Evolutionary conservation across 2,888 invertebrate genomes (phyloP).

Genomic region (Agriopis aurantiaria): DNA sequence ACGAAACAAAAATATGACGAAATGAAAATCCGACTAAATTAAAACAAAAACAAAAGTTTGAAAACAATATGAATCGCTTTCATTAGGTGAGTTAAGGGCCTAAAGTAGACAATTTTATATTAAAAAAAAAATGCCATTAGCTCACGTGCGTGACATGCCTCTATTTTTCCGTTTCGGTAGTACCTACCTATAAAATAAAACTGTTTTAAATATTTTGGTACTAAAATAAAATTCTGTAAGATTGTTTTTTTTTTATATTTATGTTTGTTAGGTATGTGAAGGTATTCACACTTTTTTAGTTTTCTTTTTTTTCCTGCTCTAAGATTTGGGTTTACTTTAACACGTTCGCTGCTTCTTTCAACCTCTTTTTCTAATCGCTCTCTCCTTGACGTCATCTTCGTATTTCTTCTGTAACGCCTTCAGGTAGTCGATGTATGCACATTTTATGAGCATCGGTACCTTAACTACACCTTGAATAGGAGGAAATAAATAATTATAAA

Average conservation of each 20-base stretch:
- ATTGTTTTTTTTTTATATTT: background rate
- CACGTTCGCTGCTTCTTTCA: constrained; percentile 29
- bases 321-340: background rate
- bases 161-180: too few species aligned
- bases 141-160: too few species aligned
- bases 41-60: too few species aligned
- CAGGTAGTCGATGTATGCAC: constrained; percentile 75
- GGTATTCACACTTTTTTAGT: background rate
- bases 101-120: too few species aligned
- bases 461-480: constrained; percentile 71
- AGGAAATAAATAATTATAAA: constrained; percentile 14
- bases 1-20: too few species aligned
- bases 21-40: too few species aligned
- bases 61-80: too few species aligned
- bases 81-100: too few species aligned
- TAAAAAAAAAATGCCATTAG: too few species aligned
- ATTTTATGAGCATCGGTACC: constrained; percentile 74
- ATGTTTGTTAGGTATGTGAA: background rate
- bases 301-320: background rate
- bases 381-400: constrained; percentile 59
- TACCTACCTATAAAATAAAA: background rate
- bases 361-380: constrained; percentile 63
- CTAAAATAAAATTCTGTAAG: background rate
- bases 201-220: background rate
- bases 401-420: constrained; percentile 67